These are phyloP conservation scores for Entomobrya proxima DNA, from an alignment of 2,888 invertebrate species.

Conservation along the genomic window DNA sequence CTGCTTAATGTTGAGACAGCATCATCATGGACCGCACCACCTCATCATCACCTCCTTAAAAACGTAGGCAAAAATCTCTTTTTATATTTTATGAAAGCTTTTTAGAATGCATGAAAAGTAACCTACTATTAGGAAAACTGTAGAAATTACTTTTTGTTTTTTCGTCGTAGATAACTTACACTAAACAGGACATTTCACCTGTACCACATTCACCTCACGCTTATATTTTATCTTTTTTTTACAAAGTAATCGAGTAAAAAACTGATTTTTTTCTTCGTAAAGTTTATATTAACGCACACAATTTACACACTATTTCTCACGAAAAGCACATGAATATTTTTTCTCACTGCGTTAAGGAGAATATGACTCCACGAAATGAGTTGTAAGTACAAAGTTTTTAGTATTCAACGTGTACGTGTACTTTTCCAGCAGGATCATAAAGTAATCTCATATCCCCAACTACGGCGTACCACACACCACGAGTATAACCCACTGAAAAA, in stretches of 20 bases:
- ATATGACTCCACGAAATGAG: background rate
- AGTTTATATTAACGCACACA: constrained; percentile 15
- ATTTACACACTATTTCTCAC: background rate
- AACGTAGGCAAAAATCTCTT: constrained; percentile 15
- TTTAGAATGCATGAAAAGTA: constrained; percentile 7
- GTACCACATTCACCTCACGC: background rate
- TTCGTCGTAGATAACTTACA: background rate
- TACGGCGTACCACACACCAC: background rate
- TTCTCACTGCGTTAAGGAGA: background rate
- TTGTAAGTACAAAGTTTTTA: constrained; percentile 9
- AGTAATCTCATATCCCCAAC: constrained; percentile 32
- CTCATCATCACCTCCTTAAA: constrained; percentile 5
- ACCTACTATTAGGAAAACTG: background rate
- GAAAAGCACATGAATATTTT: background rate
- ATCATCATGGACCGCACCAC: constrained; percentile 1
- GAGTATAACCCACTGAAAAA: constrained; percentile 14
- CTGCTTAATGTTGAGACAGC: background rate
- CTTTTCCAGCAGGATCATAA: background rate
- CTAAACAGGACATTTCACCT: constrained; percentile 23
- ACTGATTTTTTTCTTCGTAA: background rate
- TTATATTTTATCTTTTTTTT: background rate
- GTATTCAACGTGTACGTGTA: background rate
- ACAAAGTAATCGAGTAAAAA: background rate
- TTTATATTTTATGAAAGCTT: background rate
- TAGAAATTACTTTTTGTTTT: background rate